These are phyloP conservation scores for Garra rufa DNA, from an alignment of 2,113 vertebrate species.

Conservation along the genomic window DNA sequence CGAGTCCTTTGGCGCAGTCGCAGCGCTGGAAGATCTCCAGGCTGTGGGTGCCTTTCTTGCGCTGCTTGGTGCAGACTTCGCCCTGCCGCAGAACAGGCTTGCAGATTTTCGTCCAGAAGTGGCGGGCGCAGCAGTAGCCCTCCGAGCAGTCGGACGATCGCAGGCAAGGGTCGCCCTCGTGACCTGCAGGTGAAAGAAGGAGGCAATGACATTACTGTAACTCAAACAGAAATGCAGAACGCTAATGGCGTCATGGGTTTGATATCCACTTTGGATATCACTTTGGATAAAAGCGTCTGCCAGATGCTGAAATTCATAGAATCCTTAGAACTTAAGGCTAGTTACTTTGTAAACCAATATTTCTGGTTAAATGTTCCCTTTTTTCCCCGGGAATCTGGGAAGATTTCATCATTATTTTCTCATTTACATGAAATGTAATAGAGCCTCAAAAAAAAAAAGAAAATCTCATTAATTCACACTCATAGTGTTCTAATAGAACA, in stretches of 20 bases:
- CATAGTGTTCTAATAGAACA: too few species aligned
- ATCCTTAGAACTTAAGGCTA: neutral
- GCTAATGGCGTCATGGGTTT: neutral
- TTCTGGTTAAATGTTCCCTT: too few species aligned
- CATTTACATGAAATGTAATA: too few species aligned
- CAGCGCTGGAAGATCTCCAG: constrained; percentile 90
- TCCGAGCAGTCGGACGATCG: constrained; percentile 83
- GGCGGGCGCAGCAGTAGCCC: constrained; percentile 86
- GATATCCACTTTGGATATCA: neutral
- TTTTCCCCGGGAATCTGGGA: too few species aligned
- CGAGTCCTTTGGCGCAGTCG: constrained; percentile 90
- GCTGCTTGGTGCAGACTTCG: constrained; percentile 87
- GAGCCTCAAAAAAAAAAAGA: too few species aligned
- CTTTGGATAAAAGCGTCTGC: neutral
- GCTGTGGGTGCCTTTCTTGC: constrained; percentile 82
- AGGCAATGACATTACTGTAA: neutral
- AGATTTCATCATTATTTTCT: too few species aligned
- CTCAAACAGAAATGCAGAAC: neutral
- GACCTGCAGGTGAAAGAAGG: constrained; percentile 66
- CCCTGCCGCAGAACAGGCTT: constrained; percentile 87
- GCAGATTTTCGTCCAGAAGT: constrained; percentile 93
- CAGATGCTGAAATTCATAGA: neutral
- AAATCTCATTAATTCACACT: too few species aligned
- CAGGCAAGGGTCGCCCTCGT: constrained; percentile 85
- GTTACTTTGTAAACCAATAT: too few species aligned